Conservation (phyloP, 1,140 invertebrate genomes). For the Charaxes varanes region DNA sequence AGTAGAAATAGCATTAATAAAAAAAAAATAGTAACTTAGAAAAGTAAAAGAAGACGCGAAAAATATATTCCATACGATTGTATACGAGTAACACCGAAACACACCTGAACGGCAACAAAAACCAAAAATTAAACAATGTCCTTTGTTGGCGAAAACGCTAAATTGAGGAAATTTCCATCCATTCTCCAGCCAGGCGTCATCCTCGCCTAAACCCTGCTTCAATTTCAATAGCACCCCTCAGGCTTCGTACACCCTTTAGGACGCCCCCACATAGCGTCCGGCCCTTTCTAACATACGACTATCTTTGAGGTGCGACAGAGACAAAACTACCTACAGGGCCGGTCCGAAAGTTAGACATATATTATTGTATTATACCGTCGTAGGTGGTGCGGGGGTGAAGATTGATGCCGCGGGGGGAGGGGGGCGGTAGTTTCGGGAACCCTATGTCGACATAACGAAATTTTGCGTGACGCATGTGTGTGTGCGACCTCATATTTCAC, state of each 20-base stretch:
- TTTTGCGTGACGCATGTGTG: slow-evolving; percentile 56
- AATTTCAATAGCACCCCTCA: slow-evolving; percentile 72
- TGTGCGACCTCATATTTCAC: slow-evolving; percentile 59
- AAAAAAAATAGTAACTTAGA: no score
- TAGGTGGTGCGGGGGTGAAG: slow-evolving; percentile 67
- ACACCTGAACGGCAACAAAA: slow-evolving; percentile 60
- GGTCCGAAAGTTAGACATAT: slow-evolving; percentile 73
- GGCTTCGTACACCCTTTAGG: slow-evolving; percentile 69
- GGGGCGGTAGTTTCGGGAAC: slow-evolving; percentile 67
- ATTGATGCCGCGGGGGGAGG: slow-evolving; percentile 56
- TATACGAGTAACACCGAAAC: slow-evolving; percentile 15
- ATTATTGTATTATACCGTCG: slow-evolving; percentile 71
- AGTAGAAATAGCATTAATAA: no score
- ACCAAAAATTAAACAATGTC: slow-evolving; percentile 72
- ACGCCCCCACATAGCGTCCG: slow-evolving; percentile 44
- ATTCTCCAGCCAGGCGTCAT: slow-evolving; percentile 72
- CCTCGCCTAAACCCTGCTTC: slow-evolving; percentile 71
- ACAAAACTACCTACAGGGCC: slow-evolving; percentile 58
- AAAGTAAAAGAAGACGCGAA: no score
- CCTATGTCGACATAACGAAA: slow-evolving; percentile 65
- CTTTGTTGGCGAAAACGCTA: slow-evolving; percentile 72
- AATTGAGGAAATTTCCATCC: slow-evolving; percentile 74
- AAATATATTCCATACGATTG: slow-evolving; percentile 9
- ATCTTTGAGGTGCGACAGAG: slow-evolving; percentile 21
- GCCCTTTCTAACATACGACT: slow-evolving; percentile 25